Evolutionary conservation across 1,140 invertebrate species (phyloP).

Genomic region (Myzus persicae): DNA sequence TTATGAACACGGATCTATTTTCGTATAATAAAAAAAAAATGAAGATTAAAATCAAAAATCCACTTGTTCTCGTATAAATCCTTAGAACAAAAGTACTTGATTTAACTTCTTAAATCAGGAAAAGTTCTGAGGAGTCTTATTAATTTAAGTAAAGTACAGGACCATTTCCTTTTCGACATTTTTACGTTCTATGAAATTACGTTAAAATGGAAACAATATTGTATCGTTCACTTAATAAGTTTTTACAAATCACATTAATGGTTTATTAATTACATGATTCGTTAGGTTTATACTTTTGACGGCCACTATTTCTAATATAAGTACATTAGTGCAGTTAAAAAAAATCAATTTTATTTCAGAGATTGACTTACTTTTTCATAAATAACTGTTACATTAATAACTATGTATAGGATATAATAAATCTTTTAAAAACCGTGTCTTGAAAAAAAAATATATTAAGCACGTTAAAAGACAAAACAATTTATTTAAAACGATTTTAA

Average conservation of each 20-base stretch:
- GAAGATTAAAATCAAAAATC: not conserved
- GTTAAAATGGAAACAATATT: not conserved
- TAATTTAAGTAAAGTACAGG: not conserved
- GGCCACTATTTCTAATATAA: not conserved
- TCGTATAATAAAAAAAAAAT: not conserved
- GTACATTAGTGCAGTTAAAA: not conserved
- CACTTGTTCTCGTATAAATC: not conserved
- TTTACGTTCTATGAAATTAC: not conserved
- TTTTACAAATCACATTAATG: slow-evolving; percentile 1
- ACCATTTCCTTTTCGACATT: not conserved
- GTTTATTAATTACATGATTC: not conserved
- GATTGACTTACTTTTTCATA: not conserved
- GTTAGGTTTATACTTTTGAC: not conserved
- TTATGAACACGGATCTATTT: not conserved
- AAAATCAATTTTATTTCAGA: not conserved
- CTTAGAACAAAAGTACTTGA: not conserved
- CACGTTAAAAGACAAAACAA: not conserved
- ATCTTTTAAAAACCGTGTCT: not conserved
- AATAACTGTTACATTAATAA: not conserved
- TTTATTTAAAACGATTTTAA: not conserved
- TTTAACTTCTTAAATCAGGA: not conserved
- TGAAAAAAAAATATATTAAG: not conserved
- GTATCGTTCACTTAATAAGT: not conserved
- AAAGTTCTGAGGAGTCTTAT: not conserved
- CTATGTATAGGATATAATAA: not conserved